Evolutionary conservation across 2,888 invertebrate species (phyloP).

Genomic region (Acronicta psi): DNA sequence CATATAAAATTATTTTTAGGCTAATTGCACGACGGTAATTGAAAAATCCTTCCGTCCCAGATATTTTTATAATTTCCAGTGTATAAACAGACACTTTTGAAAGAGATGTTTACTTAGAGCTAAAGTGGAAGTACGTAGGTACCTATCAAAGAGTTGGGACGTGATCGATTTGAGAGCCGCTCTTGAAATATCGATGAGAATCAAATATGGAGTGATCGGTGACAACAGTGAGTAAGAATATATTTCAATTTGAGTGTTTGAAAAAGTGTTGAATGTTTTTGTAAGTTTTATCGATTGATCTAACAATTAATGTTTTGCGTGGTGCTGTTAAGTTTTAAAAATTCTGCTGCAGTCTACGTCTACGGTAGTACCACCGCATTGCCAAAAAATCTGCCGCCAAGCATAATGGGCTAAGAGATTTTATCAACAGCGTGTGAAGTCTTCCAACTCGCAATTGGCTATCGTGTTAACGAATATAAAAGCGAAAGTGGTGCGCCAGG

Average conservation of each 20-base stretch:
- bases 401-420: no score
- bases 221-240: slow-evolving; percentile 30
- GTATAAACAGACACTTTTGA: slow-evolving; percentile 31
- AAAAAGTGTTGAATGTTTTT: not conserved
- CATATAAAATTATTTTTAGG: slow-evolving; percentile 10
- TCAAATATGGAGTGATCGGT: slow-evolving; percentile 47
- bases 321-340: no score
- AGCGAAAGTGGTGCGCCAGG: no score
- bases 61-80: slow-evolving; percentile 30
- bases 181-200: slow-evolving; percentile 39
- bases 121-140: slow-evolving; percentile 32
- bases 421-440: no score
- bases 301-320: not conserved
- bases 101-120: slow-evolving; percentile 37
- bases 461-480: no score
- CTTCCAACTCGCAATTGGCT: no score
- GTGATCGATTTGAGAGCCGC: slow-evolving; percentile 44
- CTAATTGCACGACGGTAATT: slow-evolving; percentile 10
- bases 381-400: no score
- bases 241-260: slow-evolving; percentile 20
- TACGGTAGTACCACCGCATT: no score
- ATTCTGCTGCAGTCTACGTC: no score
- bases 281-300: not conserved
- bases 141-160: slow-evolving; percentile 44
- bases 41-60: slow-evolving; percentile 17